Base-by-base conservation (phyloP, 2,797 vertebrate species). In the Adelosebastes latens region DNA sequence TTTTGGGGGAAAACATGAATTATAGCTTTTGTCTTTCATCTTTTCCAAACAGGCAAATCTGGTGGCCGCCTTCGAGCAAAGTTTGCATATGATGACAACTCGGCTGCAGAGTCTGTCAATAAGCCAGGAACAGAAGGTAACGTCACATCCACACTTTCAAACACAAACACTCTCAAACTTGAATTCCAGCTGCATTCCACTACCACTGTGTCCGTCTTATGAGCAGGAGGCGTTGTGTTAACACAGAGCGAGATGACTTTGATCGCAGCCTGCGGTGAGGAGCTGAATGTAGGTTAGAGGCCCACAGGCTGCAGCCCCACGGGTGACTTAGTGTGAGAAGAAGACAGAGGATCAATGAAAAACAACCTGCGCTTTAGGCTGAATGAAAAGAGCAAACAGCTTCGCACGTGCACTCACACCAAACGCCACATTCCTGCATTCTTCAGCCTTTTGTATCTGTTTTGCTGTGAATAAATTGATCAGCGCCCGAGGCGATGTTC, bases 51-150 rank as follows among this genome's bases (percentile, higher is more conserved):
- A 99, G 98, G 97, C 98, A 42, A 99, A 99, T 71, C 94, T 99
- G 71, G 98, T 99, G 75, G 98, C 98, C 0, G 98, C 98, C 34
- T 99, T 99, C 0, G 98, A 99, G 94, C 98, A 99, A 94, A 99
- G 98, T 87, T 92, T 99, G 87, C 88, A 97, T n/a, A 94, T 97
- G 89, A 99, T 99, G 98, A 99, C 98, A 0, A 94, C 97, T 32
- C 97, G 98, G 60, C 95, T 99, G 61, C 97, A 98, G 89, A 95
- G 93, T 59, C 93, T 99, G 87, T 98, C 98, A 0, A 86, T 97
- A 52, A 98, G 96, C 0, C 97, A 98, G 0, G 97, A 99, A 63
- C 97, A 99, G 88, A 99, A 99, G 97, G 98, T 99, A 93, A 67
- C 59, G 6, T 34, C 67, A 60, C 72, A 32, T 58, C 56, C 34